Evolutionary conservation across 2,797 vertebrate species (phyloP).

Genomic region (Lacerta bilineata): DNA sequence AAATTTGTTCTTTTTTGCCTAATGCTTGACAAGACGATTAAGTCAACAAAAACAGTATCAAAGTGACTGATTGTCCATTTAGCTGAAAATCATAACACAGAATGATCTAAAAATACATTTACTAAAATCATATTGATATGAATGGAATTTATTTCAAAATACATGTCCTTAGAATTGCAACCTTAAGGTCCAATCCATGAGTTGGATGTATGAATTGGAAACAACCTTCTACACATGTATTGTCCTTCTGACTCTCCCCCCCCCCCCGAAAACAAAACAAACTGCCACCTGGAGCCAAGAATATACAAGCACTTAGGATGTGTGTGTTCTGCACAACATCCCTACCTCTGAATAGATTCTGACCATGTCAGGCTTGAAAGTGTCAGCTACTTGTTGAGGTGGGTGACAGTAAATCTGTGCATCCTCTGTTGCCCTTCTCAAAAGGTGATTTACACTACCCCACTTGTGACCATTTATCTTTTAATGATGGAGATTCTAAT

Average conservation of each 20-base stretch:
- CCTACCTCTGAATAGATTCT: not conserved
- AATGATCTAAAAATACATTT: not conserved
- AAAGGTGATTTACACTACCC: not conserved
- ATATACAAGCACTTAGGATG: not conserved
- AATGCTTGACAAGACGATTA: constrained; percentile 14
- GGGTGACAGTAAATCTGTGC: not conserved
- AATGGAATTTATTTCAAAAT: not conserved
- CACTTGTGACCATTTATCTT: not conserved
- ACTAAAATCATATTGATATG: not conserved
- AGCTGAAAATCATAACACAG: not conserved
- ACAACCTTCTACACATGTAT: not conserved
- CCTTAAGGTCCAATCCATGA: not conserved
- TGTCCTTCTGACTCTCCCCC: not conserved
- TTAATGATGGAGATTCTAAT: not conserved
- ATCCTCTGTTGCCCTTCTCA: not conserved
- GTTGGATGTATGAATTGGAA: not conserved
- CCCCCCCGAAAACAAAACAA: not conserved
- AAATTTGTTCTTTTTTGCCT: constrained; percentile 8
- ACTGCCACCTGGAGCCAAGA: not conserved
- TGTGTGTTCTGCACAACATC: not conserved
- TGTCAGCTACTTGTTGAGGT: not conserved
- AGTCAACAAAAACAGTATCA: not conserved
- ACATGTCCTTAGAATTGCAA: not conserved
- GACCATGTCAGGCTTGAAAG: not conserved
- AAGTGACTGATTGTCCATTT: not conserved